Conservation (phyloP, 1,140 invertebrate species). For the Harpegnathos saltator region DNA sequence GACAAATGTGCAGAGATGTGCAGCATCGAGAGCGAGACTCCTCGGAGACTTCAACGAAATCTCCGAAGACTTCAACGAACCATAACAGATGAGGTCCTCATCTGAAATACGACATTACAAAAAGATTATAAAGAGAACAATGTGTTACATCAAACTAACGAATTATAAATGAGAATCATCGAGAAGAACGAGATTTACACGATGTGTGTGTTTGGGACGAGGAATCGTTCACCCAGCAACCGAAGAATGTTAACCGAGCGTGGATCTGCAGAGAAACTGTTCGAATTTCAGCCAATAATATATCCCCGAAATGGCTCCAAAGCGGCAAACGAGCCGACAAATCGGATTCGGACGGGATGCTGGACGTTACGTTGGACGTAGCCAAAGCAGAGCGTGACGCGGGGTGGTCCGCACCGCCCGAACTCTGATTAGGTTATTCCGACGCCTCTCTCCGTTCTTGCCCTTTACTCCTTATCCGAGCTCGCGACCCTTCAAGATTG, state of each 20-base stretch:
- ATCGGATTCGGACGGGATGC: constrained; percentile 81
- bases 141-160: neutral
- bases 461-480: constrained; percentile 46
- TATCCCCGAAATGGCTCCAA: constrained; percentile 44
- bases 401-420: constrained; percentile 58
- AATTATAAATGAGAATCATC: neutral
- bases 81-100: neutral
- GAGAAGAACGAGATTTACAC: too few relatives aligned
- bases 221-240: too few relatives aligned
- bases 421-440: constrained; percentile 79
- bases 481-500: constrained; percentile 74
- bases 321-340: constrained; percentile 81
- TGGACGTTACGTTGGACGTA: constrained; percentile 71
- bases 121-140: neutral
- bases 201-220: too few relatives aligned
- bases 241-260: neutral
- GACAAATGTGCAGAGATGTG: too few relatives aligned
- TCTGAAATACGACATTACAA: neutral
- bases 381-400: neutral
- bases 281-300: constrained; percentile 12
- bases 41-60: constrained; percentile 67
- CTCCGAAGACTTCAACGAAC: constrained; percentile 61
- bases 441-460: constrained; percentile 56
- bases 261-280: too few relatives aligned
- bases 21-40: constrained; percentile 24